Conservation (phyloP, 2,888 invertebrate genomes). For the Charanyca ferruginea region DNA sequence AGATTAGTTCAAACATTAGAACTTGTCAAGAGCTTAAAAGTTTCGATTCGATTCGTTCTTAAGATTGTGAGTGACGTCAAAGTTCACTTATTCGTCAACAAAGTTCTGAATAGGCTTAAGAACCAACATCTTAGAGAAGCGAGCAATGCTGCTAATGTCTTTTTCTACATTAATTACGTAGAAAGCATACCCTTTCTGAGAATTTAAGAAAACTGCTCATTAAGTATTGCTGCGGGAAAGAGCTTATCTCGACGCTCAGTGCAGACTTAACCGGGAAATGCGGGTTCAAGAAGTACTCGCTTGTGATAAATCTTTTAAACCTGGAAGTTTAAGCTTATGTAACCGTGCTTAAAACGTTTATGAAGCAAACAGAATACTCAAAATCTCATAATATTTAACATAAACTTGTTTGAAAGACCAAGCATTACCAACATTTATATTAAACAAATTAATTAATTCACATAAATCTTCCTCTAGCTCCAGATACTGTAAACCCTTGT, state of each 20-base stretch:
- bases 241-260: slow-evolving; percentile 36
- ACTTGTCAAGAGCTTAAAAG: slow-evolving; percentile 28
- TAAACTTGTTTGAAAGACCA: neutral
- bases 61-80: slow-evolving; percentile 29
- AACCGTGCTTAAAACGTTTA: neutral
- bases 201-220: slow-evolving; percentile 40
- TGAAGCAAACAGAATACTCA: neutral
- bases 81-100: slow-evolving; percentile 18
- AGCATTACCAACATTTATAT: neutral
- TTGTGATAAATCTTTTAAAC: slow-evolving; percentile 36
- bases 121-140: slow-evolving; percentile 21
- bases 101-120: slow-evolving; percentile 32
- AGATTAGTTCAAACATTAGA: slow-evolving; percentile 31
- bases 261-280: slow-evolving; percentile 32
- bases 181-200: slow-evolving; percentile 12
- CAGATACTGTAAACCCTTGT: slow-evolving; percentile 34
- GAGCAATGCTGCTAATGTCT: slow-evolving; percentile 10
- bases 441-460: slow-evolving; percentile 8
- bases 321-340: slow-evolving; percentile 1
- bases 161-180: slow-evolving; percentile 15
- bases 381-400: too few relatives aligned
- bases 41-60: slow-evolving; percentile 19
- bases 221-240: slow-evolving; percentile 33
- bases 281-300: slow-evolving; percentile 20
- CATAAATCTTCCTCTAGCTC: slow-evolving; percentile 10